These are phyloP conservation scores for Eumaeus atala DNA, from an alignment of 1,140 invertebrate genomes.

Conservation along the genomic window DNA sequence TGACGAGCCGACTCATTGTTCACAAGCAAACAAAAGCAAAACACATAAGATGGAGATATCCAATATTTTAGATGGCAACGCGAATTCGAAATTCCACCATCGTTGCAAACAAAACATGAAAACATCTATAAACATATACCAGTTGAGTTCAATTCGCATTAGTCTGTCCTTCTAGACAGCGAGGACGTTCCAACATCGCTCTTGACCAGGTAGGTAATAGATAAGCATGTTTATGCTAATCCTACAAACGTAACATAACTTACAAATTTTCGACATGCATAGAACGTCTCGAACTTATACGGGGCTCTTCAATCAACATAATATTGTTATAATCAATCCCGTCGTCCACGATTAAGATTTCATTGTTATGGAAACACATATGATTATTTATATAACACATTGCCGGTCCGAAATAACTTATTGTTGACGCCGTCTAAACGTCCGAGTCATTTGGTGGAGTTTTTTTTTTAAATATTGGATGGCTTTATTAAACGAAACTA, in stretches of 20 bases:
- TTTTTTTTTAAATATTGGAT: conserved; percentile 64
- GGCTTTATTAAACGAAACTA: conserved; percentile 49
- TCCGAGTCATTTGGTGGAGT: conserved; percentile 62
- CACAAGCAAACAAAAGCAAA: conserved; percentile 61
- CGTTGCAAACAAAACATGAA: conserved; percentile 33
- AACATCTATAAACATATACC: conserved; percentile 34
- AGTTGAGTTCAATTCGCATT: conserved; percentile 18
- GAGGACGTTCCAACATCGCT: conserved; percentile 50
- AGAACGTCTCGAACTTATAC: conserved; percentile 28
- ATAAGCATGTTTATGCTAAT: conserved; percentile 68
- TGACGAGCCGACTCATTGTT: conserved; percentile 67
- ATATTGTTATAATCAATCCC: conserved; percentile 66
- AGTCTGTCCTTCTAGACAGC: conserved; percentile 35
- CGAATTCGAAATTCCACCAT: conserved; percentile 67
- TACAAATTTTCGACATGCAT: conserved; percentile 59
- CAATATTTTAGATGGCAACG: conserved; percentile 74
- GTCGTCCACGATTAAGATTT: conserved; percentile 72
- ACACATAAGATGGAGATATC: conserved; percentile 70
- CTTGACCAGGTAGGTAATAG: conserved; percentile 64
- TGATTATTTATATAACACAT: conserved; percentile 71
- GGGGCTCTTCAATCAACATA: conserved; percentile 35
- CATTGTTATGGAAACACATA: conserved; percentile 71
- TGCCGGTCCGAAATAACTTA: conserved; percentile 4
- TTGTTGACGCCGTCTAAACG: conserved; percentile 33
- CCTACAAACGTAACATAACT: conserved; percentile 60